A percentile compares a stretch with the other conserved stretches of the same genome.
These are phyloP conservation scores for Cyclophora punctaria DNA, from an alignment of 2,888 invertebrate species.

Conservation along the genomic window DNA sequence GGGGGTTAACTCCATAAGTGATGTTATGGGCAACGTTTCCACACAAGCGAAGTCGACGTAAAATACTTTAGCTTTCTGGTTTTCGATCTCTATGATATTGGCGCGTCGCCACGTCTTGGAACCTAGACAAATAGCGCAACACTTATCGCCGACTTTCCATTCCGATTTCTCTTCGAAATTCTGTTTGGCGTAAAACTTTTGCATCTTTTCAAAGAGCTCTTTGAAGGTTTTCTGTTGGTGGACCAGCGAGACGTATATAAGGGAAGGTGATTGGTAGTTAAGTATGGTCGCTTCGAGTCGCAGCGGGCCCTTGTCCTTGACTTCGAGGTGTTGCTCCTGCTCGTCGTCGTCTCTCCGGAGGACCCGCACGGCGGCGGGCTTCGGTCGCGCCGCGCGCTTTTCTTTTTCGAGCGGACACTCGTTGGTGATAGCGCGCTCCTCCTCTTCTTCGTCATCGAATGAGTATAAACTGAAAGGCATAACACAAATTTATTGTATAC, in stretches of 20 bases:
- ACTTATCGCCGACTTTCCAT: conserved; percentile 72
- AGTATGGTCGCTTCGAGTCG: conserved; percentile 66
- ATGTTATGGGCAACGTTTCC: conserved; percentile 55
- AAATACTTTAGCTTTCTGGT: conserved; percentile 68
- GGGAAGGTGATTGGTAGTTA: conserved; percentile 71
- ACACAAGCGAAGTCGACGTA: conserved; percentile 79
- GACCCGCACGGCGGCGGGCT: conserved; percentile 1
- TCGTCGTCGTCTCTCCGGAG: too few species aligned
- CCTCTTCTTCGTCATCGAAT: too few species aligned
- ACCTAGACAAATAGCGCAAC: conserved; percentile 55
- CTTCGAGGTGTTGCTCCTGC: conserved; percentile 36
- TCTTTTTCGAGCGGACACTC: conserved; percentile 33
- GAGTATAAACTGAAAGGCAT: too few species aligned
- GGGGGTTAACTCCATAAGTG: conserved; percentile 67
- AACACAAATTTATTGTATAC: too few species aligned
- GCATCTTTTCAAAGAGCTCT: conserved; percentile 69
- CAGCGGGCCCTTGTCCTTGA: conserved; percentile 65
- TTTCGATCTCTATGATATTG: conserved; percentile 53
- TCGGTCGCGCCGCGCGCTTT: conserved; percentile 10
- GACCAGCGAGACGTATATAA: conserved; percentile 75
- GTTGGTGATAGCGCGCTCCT: conserved; percentile 39
- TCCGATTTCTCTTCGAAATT: conserved; percentile 26
- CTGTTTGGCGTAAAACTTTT: conserved; percentile 61
- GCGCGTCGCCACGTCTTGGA: conserved; percentile 79
- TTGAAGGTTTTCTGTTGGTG: conserved; percentile 59